Conservation (phyloP, 2,797 vertebrate genomes). For the Craterocephalus amniculus region DNA sequence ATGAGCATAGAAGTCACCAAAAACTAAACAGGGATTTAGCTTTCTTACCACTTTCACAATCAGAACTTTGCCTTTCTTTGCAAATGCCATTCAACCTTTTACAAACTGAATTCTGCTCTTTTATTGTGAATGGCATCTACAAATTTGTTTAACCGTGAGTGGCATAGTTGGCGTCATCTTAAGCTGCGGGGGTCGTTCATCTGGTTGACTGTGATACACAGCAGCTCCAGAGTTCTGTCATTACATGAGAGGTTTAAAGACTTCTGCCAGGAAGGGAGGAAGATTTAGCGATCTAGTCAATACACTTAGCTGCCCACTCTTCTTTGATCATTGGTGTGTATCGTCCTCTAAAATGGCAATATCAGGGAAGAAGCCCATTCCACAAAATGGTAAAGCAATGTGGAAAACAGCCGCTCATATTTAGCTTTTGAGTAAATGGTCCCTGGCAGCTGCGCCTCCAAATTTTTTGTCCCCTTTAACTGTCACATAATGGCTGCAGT, state of each 20-base stretch:
- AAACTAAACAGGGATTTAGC: conserved; percentile 12
- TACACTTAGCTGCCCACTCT: conserved; percentile 34
- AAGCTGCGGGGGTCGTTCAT: conserved; percentile 27
- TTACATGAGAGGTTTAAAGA: conserved; percentile 60
- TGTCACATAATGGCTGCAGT: conserved; percentile 66
- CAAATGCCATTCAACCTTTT: neutral
- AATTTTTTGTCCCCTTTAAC: conserved; percentile 60
- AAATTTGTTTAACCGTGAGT: conserved; percentile 35
- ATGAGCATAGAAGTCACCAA: conserved; percentile 11
- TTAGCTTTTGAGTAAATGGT: conserved; percentile 62
- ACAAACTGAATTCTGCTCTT: conserved; percentile 6
- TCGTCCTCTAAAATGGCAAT: conserved; percentile 57
- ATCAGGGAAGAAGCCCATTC: conserved; percentile 41
- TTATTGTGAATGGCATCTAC: conserved; percentile 1
- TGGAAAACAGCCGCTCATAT: conserved; percentile 68
- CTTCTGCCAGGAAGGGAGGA: conserved; percentile 44
- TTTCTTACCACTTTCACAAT: conserved; percentile 12
- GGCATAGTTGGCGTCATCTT: conserved; percentile 26
- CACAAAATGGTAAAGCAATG: conserved; percentile 34
- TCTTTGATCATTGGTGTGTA: conserved; percentile 65
- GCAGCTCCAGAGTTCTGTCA: conserved; percentile 49
- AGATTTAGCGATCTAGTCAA: conserved; percentile 60
- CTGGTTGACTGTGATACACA: conserved; percentile 45
- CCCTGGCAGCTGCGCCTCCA: conserved; percentile 45
- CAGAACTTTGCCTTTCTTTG: conserved; percentile 1